Evolutionary conservation across 2,888 invertebrate genomes (phyloP), one percentile per base, ranked within the genome.

Genomic region (Neelides folsomi): DNA sequence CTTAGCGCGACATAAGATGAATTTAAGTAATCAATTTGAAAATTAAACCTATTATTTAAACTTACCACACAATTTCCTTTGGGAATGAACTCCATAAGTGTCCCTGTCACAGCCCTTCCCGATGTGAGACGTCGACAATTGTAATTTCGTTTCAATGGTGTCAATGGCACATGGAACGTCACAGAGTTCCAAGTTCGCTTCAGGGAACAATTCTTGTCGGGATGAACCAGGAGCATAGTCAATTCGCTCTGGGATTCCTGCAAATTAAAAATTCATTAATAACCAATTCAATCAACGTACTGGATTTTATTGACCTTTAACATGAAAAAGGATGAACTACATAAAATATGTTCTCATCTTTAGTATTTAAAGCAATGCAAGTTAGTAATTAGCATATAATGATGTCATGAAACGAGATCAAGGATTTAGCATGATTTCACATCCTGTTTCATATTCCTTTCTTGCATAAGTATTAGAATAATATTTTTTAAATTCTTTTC

Each of bases 41-140:
- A 27, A 13, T 38, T 36, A 48, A 16, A 52, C n/a, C 27, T 27
- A 27, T 27, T 35, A 34, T 18, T 16, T 16, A 1, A 35, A 67
- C 73, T 69, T 67, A 77, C 78, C 89, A 71, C 92, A 90, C 6
- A 89, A 76, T 70, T 86, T 84, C 55, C 85, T 74, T 71, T 89
- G 89, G 16, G 85, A 82, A 65, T 83, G 81, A 47, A 89, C 81
- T 38, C 86, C 83, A 71, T 90, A 89, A 0, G 90, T 89, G 69
- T 95, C 95, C 4, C 94, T 76, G 71, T 95, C 95, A 74, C 97
- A 97, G 66, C 94, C 93, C 69, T 90, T 88, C 60, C 92, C 94
- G 57, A 93, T 92, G 70, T 94, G 88, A 51, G 83, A 81, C 12
- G 86, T 85, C 53, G 79, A 78, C 60, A 87, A 74, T 16, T 79